Evolutionary conservation across 2,113 vertebrate genomes (phyloP), one percentile per base, ranked within the genome.

Genomic region (Austrofundulus limnaeus): DNA sequence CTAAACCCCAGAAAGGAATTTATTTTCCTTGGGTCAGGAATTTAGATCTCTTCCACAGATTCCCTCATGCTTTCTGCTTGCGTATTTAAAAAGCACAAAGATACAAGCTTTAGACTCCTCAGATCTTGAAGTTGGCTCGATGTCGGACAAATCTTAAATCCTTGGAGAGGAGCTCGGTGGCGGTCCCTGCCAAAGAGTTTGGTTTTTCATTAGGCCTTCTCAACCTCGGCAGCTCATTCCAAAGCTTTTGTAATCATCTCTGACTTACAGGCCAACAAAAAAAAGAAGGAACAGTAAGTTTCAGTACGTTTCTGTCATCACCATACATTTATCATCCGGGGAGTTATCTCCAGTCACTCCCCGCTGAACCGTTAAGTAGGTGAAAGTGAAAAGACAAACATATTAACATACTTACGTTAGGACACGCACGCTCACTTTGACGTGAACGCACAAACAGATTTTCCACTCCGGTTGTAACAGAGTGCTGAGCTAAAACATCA

Each of bases 121-220:
- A 61, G 76, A 87, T 89, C 82, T 83, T 80, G 84, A 87, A 76
- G 84, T 83, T 83, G 82, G 77, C 81, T 88, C 72, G 75, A 81
- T 79, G 81, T 83, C 31, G 31, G 76, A 45, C 68, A 83, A 75
- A 78, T 85, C 83, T 84, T 82, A 81, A 85, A 80, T 81, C 85
- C 81, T 75, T 42, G 53, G 82, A 80, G 86, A 52, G 71, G 45
- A 58, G 67, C 7, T 23, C 46, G 38, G 69, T 74, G 74, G 74
- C 77, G 72, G 70, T 78, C 79, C 72, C 74, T 83, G 81, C 84
- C 82, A 85, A 86, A 67, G 75, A 84, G 83, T 88, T 81, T 85
- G 54, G 75, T 79, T 77, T 46, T 84, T 83, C 78, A 84, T 83
- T 82, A 86, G 76, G 72, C 72, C 72, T 78, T 71, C 73, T 72